Evolutionary conservation across 2,797 vertebrate species (phyloP), one percentile per base, ranked within the genome.

Genomic region (Percopsis omiscomaycus): DNA sequence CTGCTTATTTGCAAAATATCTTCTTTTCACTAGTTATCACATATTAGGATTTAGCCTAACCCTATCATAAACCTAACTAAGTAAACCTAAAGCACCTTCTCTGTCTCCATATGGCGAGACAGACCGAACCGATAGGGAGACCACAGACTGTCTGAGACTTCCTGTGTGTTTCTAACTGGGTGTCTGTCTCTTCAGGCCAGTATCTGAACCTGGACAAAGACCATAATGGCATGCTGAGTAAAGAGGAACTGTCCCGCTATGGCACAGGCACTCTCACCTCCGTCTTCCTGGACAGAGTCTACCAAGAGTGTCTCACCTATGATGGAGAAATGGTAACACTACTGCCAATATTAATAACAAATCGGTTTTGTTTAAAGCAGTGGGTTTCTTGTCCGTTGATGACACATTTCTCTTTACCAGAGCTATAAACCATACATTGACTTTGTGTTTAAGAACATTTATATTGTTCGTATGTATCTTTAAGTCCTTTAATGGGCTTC

Each of bases 141-240:
- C 11, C 51, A 1, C 1, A 6, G 10, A 59, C 12, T 63, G 22
- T 47, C 5, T 60, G 15, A 63, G 59, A 48, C 49, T 27, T 0
- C 64, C 50, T 64, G 32, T 44, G 22, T 45, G 27, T 2, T 28
- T 10, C 1, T 49, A 1, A 59, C 14, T 62, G n/a, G 28, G 16
- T 66, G 4, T 45, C 5, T 62, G 0, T 70, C 12, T 59, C 10
- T 15, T 14, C 84, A 99, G 97, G 97, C 59, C 98, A 99, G 81
- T 99, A 99, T 72, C 92, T 99, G 67, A 98, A 98, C 87, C 92
- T 99, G 52, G 98, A 99, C 72, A 99, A 98, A 64, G 97, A 99
- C 83, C 98, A 98, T 85, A 99, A 99, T 11, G 98, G 98, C 59
- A 99, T 99, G 98, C 88, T 99, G 78, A 99, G 97, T 92, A 98